Evolutionary conservation across 2,797 vertebrate genomes (phyloP), one percentile per base, ranked within the genome.

Genomic region (Lutjanus campechanus): DNA sequence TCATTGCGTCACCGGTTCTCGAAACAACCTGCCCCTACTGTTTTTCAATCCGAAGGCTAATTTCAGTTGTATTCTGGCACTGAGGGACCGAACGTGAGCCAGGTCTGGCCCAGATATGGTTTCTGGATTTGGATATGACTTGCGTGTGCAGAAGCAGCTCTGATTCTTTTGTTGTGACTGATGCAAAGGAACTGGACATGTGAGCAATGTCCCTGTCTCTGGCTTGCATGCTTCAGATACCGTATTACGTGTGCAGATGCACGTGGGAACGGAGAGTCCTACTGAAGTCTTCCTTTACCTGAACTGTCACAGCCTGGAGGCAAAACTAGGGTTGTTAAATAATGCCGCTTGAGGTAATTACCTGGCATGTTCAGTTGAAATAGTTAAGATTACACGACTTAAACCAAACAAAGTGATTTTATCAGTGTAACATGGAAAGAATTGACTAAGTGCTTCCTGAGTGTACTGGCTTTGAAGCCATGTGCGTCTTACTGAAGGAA

Each of bases 351-450:
- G 9, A 50, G 58, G n/a, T n/a, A 41, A 46, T 68, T 51, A 55
- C 17, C 20, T 17, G 69, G 17, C 8, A 17, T 40, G 4, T 61
- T 25, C 10, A 15, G 43, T 9, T 40, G n/a, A 58, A 80, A 54
- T 19, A 43, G 58, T 63, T 17, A 8, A 12, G 44, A 47, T 41
- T 40, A 41, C 22, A 20, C 25, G 13, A 20, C 54, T 56, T 20
- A 41, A 75, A 53, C 68, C 54, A 87, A 80, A 73, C 58, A 78
- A 43, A 67, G 29, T 55, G 58, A 15, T 56, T 75, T 79, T 73
- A 71, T 73, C 7, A 36, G 46, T 4, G 5, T 4, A 36, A 29
- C 40, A 15, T 41, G 54, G 40, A 66, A 61, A 72, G 43, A 43
- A 19, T 3, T 11, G 44, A 40, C 9, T 13, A 25, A 36, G 12